Evolutionary conservation across 2,797 vertebrate species (phyloP), one percentile per base, ranked within the genome.

Genomic region (Scyliorhinus canicula): DNA sequence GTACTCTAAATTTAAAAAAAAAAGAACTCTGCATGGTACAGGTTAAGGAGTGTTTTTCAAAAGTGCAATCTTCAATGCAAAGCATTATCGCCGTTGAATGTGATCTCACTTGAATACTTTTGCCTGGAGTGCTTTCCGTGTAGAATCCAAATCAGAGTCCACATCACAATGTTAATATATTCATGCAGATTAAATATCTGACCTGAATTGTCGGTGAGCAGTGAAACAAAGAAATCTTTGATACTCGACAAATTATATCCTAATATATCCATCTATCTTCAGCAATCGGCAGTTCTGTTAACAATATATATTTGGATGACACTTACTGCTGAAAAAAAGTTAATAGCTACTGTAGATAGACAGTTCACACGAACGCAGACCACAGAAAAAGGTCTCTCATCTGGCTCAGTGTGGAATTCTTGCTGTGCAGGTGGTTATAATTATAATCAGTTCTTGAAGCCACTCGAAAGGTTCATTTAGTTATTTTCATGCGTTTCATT

Each of bases 381-480:
- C 93, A 55, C 67, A 94, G 69, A 50, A 35, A 71, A 24, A 55
- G n/a, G 67, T 71, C 93, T 52, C 93, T 52, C 67, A 71, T 50
- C 67, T 94, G 19, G 50, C 93, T 31, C 28, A 94, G 50, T 94
- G 4, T 52, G 47, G 67, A 94, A 71, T 94, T 52, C 93, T 35
- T 94, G 93, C 44, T 74, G 47, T 1, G 28, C 93, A 94, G 93
- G 65, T 94, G 93, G 93, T 94, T 74, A 71, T 94, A 94, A 94
- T 94, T 94, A 94, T n/a, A 94, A 94, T 94, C 93, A 94, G 65
- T 28, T 74, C 93, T 74, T 74, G 55, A 94, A 94, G 69, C 67
- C 47, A 94, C 65, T 94, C 71, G n/a, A 74, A 94, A 71, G 67
- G 26, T 69, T 60, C 44, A 69, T 94, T 94, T 94, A 47, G 67